phyloP scores from a whole-genome alignment of 1,140 invertebrate genomes.

The Drosophila nigrodunni region DNA sequence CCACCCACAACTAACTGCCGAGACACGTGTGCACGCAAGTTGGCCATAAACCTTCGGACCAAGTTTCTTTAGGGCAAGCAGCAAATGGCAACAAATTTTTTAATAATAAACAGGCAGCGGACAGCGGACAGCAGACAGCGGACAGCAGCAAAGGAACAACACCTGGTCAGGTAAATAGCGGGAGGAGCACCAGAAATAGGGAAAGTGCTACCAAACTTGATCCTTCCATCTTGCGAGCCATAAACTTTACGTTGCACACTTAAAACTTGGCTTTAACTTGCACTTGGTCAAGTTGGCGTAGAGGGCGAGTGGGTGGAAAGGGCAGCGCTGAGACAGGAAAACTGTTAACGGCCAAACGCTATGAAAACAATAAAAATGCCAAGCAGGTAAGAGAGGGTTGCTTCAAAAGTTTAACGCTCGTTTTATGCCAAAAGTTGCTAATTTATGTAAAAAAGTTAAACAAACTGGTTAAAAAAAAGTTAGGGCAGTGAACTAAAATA shows the following conservation, averaged over 20 bases:
- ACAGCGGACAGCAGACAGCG: background rate
- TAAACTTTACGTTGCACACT: conserved; percentile 68
- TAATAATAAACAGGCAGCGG: conserved; percentile 68
- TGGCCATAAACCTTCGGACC: conserved; percentile 60
- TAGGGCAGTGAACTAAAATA: background rate
- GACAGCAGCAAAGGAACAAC: too few species aligned
- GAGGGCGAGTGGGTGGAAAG: background rate
- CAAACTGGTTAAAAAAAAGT: conserved; percentile 11
- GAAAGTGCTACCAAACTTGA: conserved; percentile 53
- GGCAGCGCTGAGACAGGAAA: background rate
- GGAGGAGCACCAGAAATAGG: background rate
- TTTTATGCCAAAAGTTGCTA: conserved; percentile 19
- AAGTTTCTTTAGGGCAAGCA: conserved; percentile 52
- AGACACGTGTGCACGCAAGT: conserved; percentile 61
- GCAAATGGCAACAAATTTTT: conserved; percentile 74
- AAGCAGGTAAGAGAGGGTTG: conserved; percentile 24
- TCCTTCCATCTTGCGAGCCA: conserved; percentile 44
- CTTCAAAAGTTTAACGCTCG: background rate
- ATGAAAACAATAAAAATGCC: conserved; percentile 43
- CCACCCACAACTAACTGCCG: background rate
- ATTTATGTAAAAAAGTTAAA: background rate
- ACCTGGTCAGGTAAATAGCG: too few species aligned
- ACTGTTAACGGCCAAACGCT: conserved; percentile 43
- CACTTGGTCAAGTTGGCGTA: conserved; percentile 37
- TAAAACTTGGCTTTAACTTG: conserved; percentile 76